Conservation (phyloP, 2,113 vertebrate species). For the Athene cunicularia region DNA sequence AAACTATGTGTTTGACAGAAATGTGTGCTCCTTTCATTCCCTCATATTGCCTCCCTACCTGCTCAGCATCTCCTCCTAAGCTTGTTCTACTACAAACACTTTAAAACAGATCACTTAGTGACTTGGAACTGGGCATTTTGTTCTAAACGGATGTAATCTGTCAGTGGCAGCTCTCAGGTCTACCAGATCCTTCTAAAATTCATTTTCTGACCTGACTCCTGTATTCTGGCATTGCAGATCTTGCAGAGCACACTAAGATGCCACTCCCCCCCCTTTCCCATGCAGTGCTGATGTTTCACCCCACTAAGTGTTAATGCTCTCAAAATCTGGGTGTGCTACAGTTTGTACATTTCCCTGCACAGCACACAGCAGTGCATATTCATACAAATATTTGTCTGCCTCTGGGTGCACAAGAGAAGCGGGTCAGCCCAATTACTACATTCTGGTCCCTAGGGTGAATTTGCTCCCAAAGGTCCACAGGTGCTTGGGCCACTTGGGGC, state of each 20-base stretch:
- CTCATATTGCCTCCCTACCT: not conserved
- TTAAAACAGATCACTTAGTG: not conserved
- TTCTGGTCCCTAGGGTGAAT: not conserved
- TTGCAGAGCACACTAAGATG: rapidly evolving
- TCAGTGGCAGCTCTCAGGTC: not conserved
- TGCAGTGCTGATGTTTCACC: not conserved
- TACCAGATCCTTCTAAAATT: not conserved
- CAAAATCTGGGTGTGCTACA: not conserved
- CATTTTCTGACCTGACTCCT: not conserved
- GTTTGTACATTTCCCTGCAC: rapidly evolving
- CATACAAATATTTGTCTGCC: not conserved
- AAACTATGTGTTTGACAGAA: not conserved
- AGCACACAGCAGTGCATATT: not conserved
- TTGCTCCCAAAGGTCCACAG: not conserved
- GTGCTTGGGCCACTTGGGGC: not conserved
- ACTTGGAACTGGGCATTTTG: not conserved
- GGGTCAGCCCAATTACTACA: rapidly evolving
- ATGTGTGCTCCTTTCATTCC: not conserved
- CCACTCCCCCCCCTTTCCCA: rapidly evolving
- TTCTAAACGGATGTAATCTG: not conserved
- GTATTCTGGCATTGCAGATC: not conserved
- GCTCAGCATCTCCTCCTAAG: not conserved
- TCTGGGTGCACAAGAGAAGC: not conserved
- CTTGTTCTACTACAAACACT: not conserved
- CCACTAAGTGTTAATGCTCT: not conserved